A percentile compares a stretch with the other conserved stretches of the same genome.
Conservation (phyloP, 1,140 invertebrate species). For the Pogonus chalceus region DNA sequence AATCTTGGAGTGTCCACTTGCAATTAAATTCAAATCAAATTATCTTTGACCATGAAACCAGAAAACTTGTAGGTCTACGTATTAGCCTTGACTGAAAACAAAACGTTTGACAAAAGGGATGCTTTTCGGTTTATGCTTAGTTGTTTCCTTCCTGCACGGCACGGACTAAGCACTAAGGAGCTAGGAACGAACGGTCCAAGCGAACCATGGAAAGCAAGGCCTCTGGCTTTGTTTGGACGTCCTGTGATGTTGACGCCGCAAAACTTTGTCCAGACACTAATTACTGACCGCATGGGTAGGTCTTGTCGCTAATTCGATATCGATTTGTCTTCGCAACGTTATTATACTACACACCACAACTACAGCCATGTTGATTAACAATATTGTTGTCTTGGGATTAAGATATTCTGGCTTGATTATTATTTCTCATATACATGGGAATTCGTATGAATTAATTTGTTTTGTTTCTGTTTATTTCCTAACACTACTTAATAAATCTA, state of each 20-base stretch:
- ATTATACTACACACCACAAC: background rate
- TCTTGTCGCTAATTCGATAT: constrained; percentile 5
- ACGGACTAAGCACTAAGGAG: background rate
- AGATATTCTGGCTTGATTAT: too few relatives aligned
- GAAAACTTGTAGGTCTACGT: too few relatives aligned
- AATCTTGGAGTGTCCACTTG: too few relatives aligned
- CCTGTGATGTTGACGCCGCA: background rate
- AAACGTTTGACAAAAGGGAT: background rate
- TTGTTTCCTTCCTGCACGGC: background rate
- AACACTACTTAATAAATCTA: too few relatives aligned
- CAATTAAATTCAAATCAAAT: too few relatives aligned
- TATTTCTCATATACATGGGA: too few relatives aligned
- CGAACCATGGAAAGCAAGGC: too few relatives aligned
- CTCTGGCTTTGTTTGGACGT: background rate
- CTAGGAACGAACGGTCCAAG: background rate
- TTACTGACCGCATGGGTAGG: background rate
- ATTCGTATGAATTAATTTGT: too few relatives aligned
- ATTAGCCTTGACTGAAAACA: background rate
- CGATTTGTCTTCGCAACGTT: background rate
- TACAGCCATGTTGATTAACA: background rate
- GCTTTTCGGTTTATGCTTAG: background rate
- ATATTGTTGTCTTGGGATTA: background rate
- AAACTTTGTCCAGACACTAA: background rate
- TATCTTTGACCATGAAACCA: too few relatives aligned
- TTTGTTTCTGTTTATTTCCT: too few relatives aligned